Base-by-base conservation (phyloP, 2,888 invertebrate species). In the Temnothorax ravouxi region DNA sequence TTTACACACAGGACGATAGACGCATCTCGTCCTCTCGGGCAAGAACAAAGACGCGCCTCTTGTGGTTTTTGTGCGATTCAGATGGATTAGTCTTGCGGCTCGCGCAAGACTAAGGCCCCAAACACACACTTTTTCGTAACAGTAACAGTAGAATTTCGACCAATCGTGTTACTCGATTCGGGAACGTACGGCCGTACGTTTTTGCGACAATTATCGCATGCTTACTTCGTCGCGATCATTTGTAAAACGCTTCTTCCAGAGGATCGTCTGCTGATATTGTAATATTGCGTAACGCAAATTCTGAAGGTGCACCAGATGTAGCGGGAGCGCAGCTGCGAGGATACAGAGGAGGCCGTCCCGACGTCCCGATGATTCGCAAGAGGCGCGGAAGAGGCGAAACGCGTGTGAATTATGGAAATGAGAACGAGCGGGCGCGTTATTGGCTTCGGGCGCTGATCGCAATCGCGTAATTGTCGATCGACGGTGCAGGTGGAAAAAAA, bases 321-420 rank as follows among this genome's bases (percentile, higher is more conserved):
- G 69, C 50, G 41, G 15, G 56, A 56, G 69, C 80, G 84, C 88
- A 87, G 88, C 88, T 88, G 88, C 88, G 59, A 44, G 47, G 25
- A 9, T 34, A 34, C 34, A 15, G 47, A 47, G 47, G 59, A 62
- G 56, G 61, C 56, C 56, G 56, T 41, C 13, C 64, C 25, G 38
- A 50, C 56, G 56, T 41, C 13, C 64, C 25, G 38, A 50, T 72
- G 69, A 87, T 82, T 72, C 84, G 84, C 69, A 76, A 67, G 62
- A 74, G 86, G 69, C 21, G 62, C 86, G 85, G 84, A 88, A 84
- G 75, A 84, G 75, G 84, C 75, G 86, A 88, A 86, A 89, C 85
- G 83, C 81, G 82, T 76, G 89, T 89, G 89, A 89, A 89, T 90
- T 90, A 90, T 89, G 90, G 88, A 90, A 90, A 90, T 90, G 90